phyloP scores from a whole-genome alignment of 2,797 vertebrate genomes.

The Urocyon cinereoargenteus region DNA sequence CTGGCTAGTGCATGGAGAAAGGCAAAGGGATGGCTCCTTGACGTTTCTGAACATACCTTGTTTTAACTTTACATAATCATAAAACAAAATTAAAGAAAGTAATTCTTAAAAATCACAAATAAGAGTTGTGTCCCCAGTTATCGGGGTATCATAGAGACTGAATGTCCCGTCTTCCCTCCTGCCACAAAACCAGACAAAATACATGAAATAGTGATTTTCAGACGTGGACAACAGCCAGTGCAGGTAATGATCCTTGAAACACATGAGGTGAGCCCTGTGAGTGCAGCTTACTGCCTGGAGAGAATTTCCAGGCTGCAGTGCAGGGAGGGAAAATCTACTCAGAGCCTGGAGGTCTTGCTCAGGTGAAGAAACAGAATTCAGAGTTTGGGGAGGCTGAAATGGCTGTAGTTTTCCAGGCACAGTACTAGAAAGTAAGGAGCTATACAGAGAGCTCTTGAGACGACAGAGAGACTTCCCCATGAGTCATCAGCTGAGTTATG shows the following conservation, averaged over 20 bases:
- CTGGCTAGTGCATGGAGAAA: neutral
- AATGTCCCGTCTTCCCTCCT: constrained; percentile 3
- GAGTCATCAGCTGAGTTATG: neutral
- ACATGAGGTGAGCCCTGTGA: neutral
- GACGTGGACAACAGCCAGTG: neutral
- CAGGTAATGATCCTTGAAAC: neutral
- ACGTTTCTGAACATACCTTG: neutral
- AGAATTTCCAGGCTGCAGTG: neutral
- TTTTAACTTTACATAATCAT: constrained; percentile 30
- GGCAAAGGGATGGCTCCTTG: neutral
- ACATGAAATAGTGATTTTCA: neutral
- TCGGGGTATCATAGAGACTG: neutral
- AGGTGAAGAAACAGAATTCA: neutral
- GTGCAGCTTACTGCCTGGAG: too few species aligned
- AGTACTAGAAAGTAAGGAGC: neutral
- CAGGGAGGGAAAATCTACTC: neutral
- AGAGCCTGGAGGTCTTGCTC: neutral
- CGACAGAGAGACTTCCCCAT: neutral
- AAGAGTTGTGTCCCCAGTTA: neutral
- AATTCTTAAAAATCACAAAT: constrained; percentile 22
- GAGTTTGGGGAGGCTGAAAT: neutral
- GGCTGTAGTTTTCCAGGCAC: neutral
- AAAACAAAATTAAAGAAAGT: constrained; percentile 26
- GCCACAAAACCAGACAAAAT: neutral
- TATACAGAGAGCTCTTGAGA: neutral